Base-by-base conservation (phyloP, 2,797 vertebrate species). In the Hybognathus amarus region DNA sequence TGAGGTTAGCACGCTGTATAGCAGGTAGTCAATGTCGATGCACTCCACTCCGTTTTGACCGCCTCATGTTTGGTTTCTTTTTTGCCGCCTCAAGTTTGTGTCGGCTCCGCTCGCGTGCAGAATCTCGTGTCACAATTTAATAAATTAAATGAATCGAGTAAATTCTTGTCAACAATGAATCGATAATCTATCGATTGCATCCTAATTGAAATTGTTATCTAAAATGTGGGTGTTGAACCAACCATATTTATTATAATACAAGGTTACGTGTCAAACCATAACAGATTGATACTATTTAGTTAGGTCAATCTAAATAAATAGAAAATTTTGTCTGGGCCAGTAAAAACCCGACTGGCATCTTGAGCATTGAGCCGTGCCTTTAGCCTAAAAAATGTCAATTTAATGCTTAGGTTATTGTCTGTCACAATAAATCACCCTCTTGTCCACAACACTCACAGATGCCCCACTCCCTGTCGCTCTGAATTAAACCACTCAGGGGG, bases 371-470 rank as follows among this genome's bases (percentile, higher is more conserved):
- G n/a, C 36, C 38, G 8, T 13, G 13, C 33, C 30, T 63, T 82
- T 75, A 33, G 17, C 30, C 30, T 66, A 22, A 38, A 54, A 73
- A 81, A 75, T 54, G 18, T n/a, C 71, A 40, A 63, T 64, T 69
- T 50, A 73, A 80, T 80, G 74, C 71, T 80, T 75, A 71, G 54
- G 75, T 4, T 30, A 2, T 77, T 86, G 81, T 86, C 83, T 82
- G 76, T 87, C 87, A 87, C 88, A 82, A 42, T 89, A 86, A 88
- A 83, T 83, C 61, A 30, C 68, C 69, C 79, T 42, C 27, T 70
- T 77, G 36, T 80, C 73, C 73, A 59, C 61, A 76, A 45, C 63
- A 76, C 45, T 33, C 63, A 76, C 71, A 33, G 63, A 76, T 40
- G 24, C 73, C 81, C 36, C 80, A 56, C 47, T 76, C 63, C 18